A percentile compares a stretch with the other conserved stretches of the same genome.
Evolutionary conservation across 2,113 vertebrate species (phyloP).

Genomic region (Corapipo altera): DNA sequence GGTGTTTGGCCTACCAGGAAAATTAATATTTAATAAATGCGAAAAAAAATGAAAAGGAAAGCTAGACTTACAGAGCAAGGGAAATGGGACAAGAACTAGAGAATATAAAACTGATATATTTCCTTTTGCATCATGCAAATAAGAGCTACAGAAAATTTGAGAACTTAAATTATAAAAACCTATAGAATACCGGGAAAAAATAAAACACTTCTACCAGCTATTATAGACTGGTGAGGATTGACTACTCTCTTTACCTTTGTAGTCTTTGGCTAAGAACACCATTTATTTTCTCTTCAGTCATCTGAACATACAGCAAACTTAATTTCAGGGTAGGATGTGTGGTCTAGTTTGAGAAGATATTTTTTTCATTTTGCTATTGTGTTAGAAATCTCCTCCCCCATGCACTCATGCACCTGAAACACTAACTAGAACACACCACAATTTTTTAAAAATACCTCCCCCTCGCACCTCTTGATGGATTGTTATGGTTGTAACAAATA

Average conservation of each 20-base stretch:
- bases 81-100: not conserved
- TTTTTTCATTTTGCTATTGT: not conserved
- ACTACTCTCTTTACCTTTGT: not conserved
- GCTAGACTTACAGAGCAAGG: not conserved
- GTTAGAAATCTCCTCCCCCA: not conserved
- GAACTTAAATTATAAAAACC: not conserved
- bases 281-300: not conserved
- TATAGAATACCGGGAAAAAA: not conserved
- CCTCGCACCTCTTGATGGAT: not conserved
- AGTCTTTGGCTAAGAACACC: not conserved
- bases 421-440: not conserved
- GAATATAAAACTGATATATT: not conserved
- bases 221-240: not conserved
- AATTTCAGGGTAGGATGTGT: not conserved
- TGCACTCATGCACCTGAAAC: not conserved
- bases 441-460: not conserved
- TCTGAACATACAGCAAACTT: not conserved
- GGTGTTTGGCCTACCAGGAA: not conserved
- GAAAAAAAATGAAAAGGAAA: not conserved
- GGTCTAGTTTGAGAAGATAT: not conserved
- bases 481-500: not conserved
- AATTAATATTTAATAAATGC: not conserved
- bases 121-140: not conserved
- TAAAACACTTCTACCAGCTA: not conserved
- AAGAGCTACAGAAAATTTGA: not conserved